A percentile compares a stretch with the other conserved stretches of the same genome.
phyloP scores from a whole-genome alignment of 2,797 vertebrate species.

The Typhlichthys subterraneus region DNA sequence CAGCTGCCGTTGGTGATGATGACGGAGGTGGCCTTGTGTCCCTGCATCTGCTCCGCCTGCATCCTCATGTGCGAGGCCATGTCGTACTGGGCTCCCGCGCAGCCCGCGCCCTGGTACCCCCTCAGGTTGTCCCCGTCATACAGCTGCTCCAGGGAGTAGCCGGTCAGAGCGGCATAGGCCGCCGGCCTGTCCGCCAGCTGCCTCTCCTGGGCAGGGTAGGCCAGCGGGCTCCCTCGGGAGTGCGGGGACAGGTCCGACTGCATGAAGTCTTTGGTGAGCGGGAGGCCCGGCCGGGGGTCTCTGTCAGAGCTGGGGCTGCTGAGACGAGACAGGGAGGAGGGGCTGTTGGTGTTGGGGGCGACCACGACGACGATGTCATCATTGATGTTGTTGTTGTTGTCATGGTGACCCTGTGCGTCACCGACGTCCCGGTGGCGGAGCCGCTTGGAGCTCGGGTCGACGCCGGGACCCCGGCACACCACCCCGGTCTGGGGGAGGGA shows the following conservation, averaged over 20 bases:
- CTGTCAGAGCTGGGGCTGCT: constrained; percentile 91
- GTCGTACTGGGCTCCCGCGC: constrained; percentile 89
- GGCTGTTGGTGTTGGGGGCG: constrained; percentile 64
- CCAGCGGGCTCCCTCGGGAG: constrained; percentile 83
- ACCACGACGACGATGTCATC: too few relatives aligned
- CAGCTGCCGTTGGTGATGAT: constrained; percentile 98
- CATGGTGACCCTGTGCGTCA: constrained; percentile 82
- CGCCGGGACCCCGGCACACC: constrained; percentile 78
- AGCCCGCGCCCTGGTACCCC: constrained; percentile 88
- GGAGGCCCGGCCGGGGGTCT: constrained; percentile 78
- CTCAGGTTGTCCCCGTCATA: constrained; percentile 89
- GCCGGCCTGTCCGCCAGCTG: constrained; percentile 91
- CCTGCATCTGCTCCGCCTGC: constrained; percentile 91
- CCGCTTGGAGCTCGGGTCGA: constrained; percentile 81
- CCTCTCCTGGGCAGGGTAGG: constrained; percentile 85
- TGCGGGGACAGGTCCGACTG: constrained; percentile 87
- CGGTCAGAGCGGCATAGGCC: constrained; percentile 85
- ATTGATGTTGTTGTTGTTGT: constrained; percentile 79
- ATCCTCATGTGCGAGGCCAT: constrained; percentile 91
- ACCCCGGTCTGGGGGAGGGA: constrained; percentile 85
- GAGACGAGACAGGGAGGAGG: constrained; percentile 86
- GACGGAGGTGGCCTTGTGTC: constrained; percentile 94
- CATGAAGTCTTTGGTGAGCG: constrained; percentile 87
- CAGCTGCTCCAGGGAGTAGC: constrained; percentile 92
- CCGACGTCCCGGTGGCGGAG: constrained; percentile 82